Conservation (phyloP, 2,797 vertebrate genomes). For the Apogon hyalosoma region DNA sequence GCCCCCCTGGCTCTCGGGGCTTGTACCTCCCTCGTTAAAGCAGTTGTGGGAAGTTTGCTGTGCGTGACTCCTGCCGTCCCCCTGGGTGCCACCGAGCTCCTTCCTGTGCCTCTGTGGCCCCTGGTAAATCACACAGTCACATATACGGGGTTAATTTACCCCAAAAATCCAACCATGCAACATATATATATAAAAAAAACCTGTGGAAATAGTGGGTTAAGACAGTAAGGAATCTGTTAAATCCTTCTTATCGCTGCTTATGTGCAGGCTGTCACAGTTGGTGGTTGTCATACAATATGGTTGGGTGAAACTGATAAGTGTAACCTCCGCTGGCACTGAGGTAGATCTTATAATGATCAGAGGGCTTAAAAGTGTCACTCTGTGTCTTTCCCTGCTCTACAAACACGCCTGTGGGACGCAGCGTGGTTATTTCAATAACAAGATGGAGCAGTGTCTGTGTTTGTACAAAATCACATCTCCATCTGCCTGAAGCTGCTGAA, state of each 20-base stretch:
- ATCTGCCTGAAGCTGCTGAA: slow-evolving; percentile 43
- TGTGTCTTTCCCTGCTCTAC: slow-evolving; percentile 49
- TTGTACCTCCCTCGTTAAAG: slow-evolving; percentile 88
- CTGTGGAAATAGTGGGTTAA: slow-evolving; percentile 28
- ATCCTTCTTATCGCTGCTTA: slow-evolving; percentile 43
- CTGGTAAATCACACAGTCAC: slow-evolving; percentile 75
- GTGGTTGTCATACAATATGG: slow-evolving; percentile 29
- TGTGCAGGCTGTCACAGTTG: slow-evolving; percentile 23
- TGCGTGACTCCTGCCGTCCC: slow-evolving; percentile 85
- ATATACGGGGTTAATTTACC: slow-evolving; percentile 29
- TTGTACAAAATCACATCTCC: slow-evolving; percentile 49
- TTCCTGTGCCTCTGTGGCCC: slow-evolving; percentile 90
- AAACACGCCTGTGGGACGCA: slow-evolving; percentile 44
- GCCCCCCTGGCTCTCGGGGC: slow-evolving; percentile 86
- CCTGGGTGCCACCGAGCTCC: slow-evolving; percentile 88
- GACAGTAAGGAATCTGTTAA: slow-evolving; percentile 32
- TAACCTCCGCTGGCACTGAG: slow-evolving; percentile 41
- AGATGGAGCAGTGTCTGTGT: slow-evolving; percentile 23
- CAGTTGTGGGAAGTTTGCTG: slow-evolving; percentile 85
- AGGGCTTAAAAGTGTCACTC: slow-evolving; percentile 49
- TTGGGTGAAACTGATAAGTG: slow-evolving; percentile 43
- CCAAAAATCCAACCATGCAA: slow-evolving; percentile 18
- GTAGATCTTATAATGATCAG: slow-evolving; percentile 55
- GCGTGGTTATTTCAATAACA: slow-evolving; percentile 48
- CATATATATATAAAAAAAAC: too few species aligned